phyloP scores from a whole-genome alignment of 1,140 invertebrate genomes.

The Paramacrobiotus metropolitanus region DNA sequence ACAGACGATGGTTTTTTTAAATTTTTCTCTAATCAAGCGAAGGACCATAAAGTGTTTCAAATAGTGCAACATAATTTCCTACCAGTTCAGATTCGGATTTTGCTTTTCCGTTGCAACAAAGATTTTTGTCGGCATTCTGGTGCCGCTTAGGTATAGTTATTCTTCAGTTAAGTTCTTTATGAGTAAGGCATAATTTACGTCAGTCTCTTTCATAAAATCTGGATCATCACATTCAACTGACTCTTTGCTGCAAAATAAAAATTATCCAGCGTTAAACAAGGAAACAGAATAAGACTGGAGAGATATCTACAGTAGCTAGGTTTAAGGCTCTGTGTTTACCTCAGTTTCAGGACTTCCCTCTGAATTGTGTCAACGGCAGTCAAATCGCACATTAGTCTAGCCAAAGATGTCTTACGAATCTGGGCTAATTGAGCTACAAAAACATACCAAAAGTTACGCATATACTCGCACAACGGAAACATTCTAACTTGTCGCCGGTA shows the following conservation, averaged over 20 bases:
- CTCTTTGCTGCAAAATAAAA: not conserved
- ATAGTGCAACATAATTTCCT: too few relatives aligned
- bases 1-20: too few relatives aligned
- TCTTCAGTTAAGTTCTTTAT: too few relatives aligned
- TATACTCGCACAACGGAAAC: too few relatives aligned
- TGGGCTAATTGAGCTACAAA: not conserved
- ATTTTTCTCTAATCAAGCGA: too few relatives aligned
- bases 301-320: not conserved
- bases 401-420: not conserved
- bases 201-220: not conserved
- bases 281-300: not conserved
- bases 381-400: not conserved
- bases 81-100: too few relatives aligned
- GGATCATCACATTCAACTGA: not conserved
- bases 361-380: not conserved
- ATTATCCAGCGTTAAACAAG: not conserved
- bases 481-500: too few relatives aligned
- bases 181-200: not conserved
- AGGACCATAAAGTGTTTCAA: too few relatives aligned
- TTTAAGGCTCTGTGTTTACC: not conserved
- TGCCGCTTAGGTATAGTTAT: too few relatives aligned
- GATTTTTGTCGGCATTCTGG: too few relatives aligned
- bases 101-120: too few relatives aligned
- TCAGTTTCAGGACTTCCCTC: not conserved
- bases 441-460: not conserved